A percentile compares a stretch with the other conserved stretches of the same genome.
Evolutionary conservation across 2,113 vertebrate genomes (phyloP).

Genomic region (Labrus mixtus): DNA sequence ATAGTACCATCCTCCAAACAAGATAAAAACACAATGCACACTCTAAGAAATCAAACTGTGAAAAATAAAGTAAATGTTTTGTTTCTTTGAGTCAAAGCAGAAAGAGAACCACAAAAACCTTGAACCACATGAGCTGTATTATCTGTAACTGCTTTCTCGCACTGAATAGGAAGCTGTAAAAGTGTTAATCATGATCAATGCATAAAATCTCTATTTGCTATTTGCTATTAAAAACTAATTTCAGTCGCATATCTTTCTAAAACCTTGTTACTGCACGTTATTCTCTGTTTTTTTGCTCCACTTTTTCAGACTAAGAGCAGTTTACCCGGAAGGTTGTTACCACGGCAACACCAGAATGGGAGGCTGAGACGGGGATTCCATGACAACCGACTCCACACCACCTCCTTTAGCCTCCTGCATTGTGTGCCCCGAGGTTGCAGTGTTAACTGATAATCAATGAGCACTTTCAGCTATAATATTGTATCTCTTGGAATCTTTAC

Average conservation of each 20-base stretch:
- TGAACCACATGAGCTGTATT: not conserved
- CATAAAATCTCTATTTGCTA: no score
- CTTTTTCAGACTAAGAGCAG: slow-evolving; percentile 75
- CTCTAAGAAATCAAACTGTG: not conserved
- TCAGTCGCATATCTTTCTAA: not conserved
- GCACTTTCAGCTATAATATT: slow-evolving; percentile 12
- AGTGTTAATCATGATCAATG: no score
- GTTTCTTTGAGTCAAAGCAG: not conserved
- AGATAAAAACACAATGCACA: not conserved
- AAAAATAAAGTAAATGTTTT: not conserved
- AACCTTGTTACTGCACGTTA: slow-evolving; percentile 35
- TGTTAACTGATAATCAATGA: slow-evolving; percentile 41
- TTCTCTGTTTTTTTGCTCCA: slow-evolving; percentile 75
- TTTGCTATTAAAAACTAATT: not conserved
- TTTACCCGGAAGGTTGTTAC: slow-evolving; percentile 82
- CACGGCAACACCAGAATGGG: slow-evolving; percentile 75
- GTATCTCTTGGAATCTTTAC: not conserved
- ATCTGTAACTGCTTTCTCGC: not conserved
- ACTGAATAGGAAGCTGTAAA: not conserved
- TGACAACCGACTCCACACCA: slow-evolving; percentile 70
- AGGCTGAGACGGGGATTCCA: slow-evolving; percentile 76
- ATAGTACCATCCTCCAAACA: no score
- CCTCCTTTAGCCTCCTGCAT: slow-evolving; percentile 38
- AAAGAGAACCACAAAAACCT: not conserved
- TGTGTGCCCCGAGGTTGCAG: slow-evolving; percentile 22